Evolutionary conservation across 2,113 vertebrate species (phyloP).

Genomic region (Crotalus horridus): DNA sequence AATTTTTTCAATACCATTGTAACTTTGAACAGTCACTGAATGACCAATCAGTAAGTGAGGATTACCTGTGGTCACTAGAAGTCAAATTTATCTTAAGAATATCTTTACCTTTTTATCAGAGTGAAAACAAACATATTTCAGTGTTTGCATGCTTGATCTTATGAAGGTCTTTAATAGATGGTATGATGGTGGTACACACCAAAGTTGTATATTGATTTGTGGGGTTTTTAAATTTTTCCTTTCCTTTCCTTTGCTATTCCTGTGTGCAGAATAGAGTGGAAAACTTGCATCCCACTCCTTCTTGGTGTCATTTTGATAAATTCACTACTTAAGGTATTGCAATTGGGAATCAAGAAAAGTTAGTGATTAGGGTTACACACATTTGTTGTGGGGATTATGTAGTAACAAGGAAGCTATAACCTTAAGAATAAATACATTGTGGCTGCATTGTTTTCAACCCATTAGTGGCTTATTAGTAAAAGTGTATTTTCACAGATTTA

Average conservation of each 20-base stretch:
- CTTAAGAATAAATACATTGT: constrained; percentile 15
- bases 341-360: background rate
- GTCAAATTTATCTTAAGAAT: background rate
- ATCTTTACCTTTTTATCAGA: background rate
- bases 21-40: background rate
- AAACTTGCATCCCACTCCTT: background rate
- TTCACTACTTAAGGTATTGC: background rate
- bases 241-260: background rate
- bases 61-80: background rate
- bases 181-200: background rate
- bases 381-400: background rate
- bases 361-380: rapidly evolving
- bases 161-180: background rate
- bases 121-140: background rate
- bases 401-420: rapidly evolving
- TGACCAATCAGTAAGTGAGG: background rate
- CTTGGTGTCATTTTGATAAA: background rate
- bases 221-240: background rate
- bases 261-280: background rate
- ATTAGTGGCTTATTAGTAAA: constrained; percentile 23
- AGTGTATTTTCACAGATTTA: constrained; percentile 42
- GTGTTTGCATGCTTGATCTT: background rate
- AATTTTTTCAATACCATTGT: background rate
- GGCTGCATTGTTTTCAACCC: background rate
- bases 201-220: background rate